phyloP scores from a whole-genome alignment of 2,888 invertebrate genomes.

The Cantharis rufa region DNA sequence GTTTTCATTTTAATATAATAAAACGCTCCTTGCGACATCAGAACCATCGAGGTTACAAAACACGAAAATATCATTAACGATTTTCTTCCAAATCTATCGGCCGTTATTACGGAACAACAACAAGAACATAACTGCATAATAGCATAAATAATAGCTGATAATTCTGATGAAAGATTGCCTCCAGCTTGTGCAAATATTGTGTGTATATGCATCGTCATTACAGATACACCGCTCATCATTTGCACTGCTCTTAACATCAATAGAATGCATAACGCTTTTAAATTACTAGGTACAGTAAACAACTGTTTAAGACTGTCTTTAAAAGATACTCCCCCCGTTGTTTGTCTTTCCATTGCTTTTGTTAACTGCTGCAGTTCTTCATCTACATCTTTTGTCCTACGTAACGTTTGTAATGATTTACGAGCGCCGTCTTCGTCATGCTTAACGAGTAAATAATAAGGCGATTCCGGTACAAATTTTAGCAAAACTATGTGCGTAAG shows the following conservation, averaged over 20 bases:
- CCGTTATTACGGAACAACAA: conserved; percentile 11
- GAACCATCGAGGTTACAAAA: conserved; percentile 13
- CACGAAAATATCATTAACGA: conserved; percentile 26
- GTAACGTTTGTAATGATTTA: conserved; percentile 24
- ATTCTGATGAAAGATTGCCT: conserved; percentile 3
- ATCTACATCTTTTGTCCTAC: conserved; percentile 16
- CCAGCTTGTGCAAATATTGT: conserved; percentile 23
- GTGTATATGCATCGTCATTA: conserved; percentile 29
- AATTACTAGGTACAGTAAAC: conserved; percentile 18
- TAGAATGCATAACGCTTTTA: conserved; percentile 28
- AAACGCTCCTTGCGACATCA: conserved; percentile 19
- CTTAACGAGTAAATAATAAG: conserved; percentile 31
- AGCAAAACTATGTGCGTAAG: conserved; percentile 18
- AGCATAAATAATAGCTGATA: conserved; percentile 18
- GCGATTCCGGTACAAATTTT: conserved; percentile 33
- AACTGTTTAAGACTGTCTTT: conserved; percentile 15
- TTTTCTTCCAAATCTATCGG: conserved; percentile 29
- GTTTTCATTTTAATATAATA: conserved; percentile 23
- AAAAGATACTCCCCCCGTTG: not conserved
- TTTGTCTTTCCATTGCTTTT: conserved; percentile 14
- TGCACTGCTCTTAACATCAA: conserved; percentile 22
- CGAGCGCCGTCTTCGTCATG: conserved; percentile 20
- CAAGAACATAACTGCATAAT: conserved; percentile 22
- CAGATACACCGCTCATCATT: conserved; percentile 26
- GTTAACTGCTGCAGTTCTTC: conserved; percentile 20